A percentile compares a stretch with the other conserved stretches of the same genome.
phyloP scores from a whole-genome alignment of 2,888 invertebrate species.

The Entomobrya proxima region DNA sequence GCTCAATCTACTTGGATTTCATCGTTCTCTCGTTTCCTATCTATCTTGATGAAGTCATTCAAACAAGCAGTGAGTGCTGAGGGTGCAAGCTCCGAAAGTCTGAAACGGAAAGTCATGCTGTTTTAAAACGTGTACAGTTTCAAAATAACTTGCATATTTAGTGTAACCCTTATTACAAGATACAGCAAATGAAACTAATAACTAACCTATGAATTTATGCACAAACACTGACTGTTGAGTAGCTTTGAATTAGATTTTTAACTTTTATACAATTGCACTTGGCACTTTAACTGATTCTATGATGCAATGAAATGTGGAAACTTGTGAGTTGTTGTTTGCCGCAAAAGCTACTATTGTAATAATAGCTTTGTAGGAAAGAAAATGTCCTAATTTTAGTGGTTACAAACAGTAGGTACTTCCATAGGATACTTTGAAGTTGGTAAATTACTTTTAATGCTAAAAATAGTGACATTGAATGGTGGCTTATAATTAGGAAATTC shows the following conservation, averaged over 20 bases:
- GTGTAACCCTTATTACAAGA: neutral
- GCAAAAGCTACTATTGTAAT: too few relatives aligned
- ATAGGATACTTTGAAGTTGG: too few relatives aligned
- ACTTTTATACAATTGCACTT: conserved; percentile 38
- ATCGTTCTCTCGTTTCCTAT: conserved; percentile 36
- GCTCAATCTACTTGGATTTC: conserved; percentile 48
- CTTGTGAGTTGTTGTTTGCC: neutral
- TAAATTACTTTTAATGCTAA: too few relatives aligned
- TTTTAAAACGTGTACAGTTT: neutral
- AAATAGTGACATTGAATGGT: too few relatives aligned
- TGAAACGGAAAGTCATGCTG: neutral
- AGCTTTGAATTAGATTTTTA: conserved; percentile 33
- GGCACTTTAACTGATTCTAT: conserved; percentile 42
- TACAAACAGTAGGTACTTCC: too few relatives aligned
- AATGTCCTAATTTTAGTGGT: too few relatives aligned
- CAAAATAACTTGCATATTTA: neutral
- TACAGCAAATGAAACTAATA: neutral
- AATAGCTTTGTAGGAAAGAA: too few relatives aligned
- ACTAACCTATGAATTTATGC: too few relatives aligned
- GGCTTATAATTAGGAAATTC: too few relatives aligned
- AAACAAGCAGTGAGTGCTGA: conserved; percentile 3
- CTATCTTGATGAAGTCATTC: conserved; percentile 52
- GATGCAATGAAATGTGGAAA: neutral
- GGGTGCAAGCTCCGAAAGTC: neutral
- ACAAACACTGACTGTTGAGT: conserved; percentile 18